Evolutionary conservation across 2,888 invertebrate genomes (phyloP).

Genomic region (Drosophila fulvimacula): DNA sequence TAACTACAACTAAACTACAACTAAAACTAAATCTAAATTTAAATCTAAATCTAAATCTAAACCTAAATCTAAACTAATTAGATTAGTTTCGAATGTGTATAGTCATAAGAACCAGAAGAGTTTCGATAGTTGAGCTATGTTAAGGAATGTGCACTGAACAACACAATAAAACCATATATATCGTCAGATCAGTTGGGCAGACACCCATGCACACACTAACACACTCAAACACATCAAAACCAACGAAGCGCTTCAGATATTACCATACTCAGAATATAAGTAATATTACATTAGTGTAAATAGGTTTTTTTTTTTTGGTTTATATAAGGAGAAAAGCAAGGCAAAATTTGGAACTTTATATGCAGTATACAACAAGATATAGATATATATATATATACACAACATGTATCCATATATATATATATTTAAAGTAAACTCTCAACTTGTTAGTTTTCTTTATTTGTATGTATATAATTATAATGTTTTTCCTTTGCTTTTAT

Average conservation of each 20-base stretch:
- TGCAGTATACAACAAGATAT: constrained; percentile 1
- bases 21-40: background rate
- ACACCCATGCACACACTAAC: constrained; percentile 14
- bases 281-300: constrained; percentile 65
- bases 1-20: constrained; percentile 27
- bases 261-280: constrained; percentile 77
- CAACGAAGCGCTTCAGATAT: constrained; percentile 72
- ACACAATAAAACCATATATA: constrained; percentile 1
- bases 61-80: constrained; percentile 24
- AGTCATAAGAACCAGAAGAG: constrained; percentile 7
- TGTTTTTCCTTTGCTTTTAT: background rate
- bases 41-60: constrained; percentile 14
- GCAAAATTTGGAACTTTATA: constrained; percentile 1
- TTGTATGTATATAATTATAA: constrained; percentile 45
- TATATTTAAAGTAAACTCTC: constrained; percentile 10
- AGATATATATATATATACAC: background rate
- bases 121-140: constrained; percentile 17
- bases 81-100: constrained; percentile 22
- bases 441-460: constrained; percentile 9
- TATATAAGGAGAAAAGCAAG: constrained; percentile 7
- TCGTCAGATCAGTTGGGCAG: constrained; percentile 31
- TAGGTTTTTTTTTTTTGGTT: constrained; percentile 42
- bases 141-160: constrained; percentile 16
- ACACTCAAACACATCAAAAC: constrained; percentile 17
- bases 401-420: background rate